Evolutionary conservation across 2,797 vertebrate genomes (phyloP).

Genomic region (Coracias cyanogaster): DNA sequence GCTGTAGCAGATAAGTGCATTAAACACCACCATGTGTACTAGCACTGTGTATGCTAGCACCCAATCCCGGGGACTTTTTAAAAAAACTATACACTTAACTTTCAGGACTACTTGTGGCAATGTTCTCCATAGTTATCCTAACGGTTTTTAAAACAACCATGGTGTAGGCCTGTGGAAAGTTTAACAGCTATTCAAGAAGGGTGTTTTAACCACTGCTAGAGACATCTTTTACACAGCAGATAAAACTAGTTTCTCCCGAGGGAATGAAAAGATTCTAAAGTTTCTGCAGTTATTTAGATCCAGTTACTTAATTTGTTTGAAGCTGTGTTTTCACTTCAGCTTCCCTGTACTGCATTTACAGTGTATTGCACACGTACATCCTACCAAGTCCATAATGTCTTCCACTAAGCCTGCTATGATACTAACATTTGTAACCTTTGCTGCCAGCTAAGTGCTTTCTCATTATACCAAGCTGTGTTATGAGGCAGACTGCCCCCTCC

Average conservation of each 20-base stretch:
- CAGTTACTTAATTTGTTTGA: neutral
- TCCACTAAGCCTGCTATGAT: neutral
- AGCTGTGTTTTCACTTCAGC: neutral
- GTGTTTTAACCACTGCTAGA: conserved; percentile 17
- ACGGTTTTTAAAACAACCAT: neutral
- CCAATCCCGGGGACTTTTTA: neutral
- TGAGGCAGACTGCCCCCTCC: neutral
- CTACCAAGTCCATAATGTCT: neutral
- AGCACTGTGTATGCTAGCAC: neutral
- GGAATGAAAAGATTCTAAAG: neutral
- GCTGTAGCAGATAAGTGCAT: neutral
- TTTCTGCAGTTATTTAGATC: conserved; percentile 5
- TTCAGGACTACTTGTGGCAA: neutral
- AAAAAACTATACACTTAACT: neutral
- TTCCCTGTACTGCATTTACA: neutral
- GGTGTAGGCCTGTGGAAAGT: neutral
- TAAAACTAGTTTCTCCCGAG: neutral
- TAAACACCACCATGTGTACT: neutral
- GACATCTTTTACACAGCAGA: neutral
- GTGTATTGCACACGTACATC: neutral
- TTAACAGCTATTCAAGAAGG: neutral
- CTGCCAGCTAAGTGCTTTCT: neutral
- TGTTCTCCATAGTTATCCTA: neutral
- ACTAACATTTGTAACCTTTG: neutral
- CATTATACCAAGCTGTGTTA: neutral